A percentile compares a stretch with the other conserved stretches of the same genome.
phyloP scores from a whole-genome alignment of 1,140 invertebrate genomes.

The Leptinotarsa defecta region DNA sequence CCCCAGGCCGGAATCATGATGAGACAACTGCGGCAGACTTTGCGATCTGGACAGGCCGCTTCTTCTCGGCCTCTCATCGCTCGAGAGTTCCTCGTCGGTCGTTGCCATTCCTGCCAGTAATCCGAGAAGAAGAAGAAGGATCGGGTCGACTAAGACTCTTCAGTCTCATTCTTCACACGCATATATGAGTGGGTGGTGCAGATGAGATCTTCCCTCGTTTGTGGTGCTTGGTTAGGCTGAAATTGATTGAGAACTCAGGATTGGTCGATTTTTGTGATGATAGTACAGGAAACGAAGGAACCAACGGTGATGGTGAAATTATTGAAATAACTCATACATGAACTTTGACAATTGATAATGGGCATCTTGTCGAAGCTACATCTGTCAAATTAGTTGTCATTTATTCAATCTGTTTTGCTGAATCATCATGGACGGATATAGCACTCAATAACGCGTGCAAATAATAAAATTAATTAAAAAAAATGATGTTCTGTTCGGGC shows the following conservation, averaged over 20 bases:
- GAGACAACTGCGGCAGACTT: slow-evolving; percentile 57
- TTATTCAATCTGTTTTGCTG: too few relatives aligned
- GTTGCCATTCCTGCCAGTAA: slow-evolving; percentile 26
- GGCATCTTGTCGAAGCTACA: too few relatives aligned
- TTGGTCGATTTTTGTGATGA: too few relatives aligned
- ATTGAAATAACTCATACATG: too few relatives aligned
- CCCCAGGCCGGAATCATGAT: slow-evolving; percentile 56
- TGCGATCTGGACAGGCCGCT: slow-evolving; percentile 53
- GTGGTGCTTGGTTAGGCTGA: background rate
- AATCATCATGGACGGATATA: too few relatives aligned
- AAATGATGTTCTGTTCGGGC: too few relatives aligned
- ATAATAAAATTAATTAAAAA: too few relatives aligned
- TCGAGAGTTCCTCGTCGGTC: slow-evolving; percentile 47
- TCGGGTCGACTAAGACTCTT: slow-evolving; percentile 4
- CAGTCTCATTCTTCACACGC: slow-evolving; percentile 31
- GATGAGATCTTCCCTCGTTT: background rate
- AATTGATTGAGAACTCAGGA: background rate
- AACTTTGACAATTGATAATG: too few relatives aligned
- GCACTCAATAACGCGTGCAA: too few relatives aligned
- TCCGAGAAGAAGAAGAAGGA: slow-evolving; percentile 3
- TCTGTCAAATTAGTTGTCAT: too few relatives aligned
- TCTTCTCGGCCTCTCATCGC: slow-evolving; percentile 47
- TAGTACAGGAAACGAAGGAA: too few relatives aligned
- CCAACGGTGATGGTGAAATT: too few relatives aligned
- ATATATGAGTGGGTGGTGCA: slow-evolving; percentile 13